These are phyloP conservation scores for Castor canadensis DNA, from an alignment of 2,113 vertebrate species.

Conservation along the genomic window DNA sequence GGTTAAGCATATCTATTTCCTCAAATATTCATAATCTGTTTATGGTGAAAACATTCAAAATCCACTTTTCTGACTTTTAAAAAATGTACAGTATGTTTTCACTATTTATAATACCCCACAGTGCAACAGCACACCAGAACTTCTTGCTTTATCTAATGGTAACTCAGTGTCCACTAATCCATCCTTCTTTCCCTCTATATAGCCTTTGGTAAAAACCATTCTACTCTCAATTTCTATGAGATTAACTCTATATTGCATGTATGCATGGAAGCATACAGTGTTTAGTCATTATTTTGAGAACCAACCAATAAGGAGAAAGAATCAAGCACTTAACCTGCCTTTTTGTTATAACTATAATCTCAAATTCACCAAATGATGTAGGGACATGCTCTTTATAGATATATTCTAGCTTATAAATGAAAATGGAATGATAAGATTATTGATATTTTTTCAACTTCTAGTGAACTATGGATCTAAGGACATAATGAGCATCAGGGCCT, in stretches of 20 bases:
- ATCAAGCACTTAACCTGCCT: background rate
- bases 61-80: too few relatives aligned
- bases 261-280: too few relatives aligned
- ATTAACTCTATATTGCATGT: background rate
- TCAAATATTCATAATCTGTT: background rate
- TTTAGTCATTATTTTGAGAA: background rate
- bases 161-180: background rate
- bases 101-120: background rate
- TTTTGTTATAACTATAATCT: background rate
- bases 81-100: too few relatives aligned
- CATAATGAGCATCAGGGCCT: background rate
- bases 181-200: rapidly evolving
- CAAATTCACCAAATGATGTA: background rate
- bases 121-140: background rate
- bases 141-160: background rate
- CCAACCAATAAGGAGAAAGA: background rate
- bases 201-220: background rate
- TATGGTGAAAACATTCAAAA: background rate
- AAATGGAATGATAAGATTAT: background rate
- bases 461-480: background rate
- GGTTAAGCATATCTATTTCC: background rate
- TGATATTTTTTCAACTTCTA: background rate
- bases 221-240: background rate
- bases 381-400: background rate
- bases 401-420: background rate